Conservation (phyloP, 1,140 invertebrate genomes). For the Cyphomyrmex costatus region DNA sequence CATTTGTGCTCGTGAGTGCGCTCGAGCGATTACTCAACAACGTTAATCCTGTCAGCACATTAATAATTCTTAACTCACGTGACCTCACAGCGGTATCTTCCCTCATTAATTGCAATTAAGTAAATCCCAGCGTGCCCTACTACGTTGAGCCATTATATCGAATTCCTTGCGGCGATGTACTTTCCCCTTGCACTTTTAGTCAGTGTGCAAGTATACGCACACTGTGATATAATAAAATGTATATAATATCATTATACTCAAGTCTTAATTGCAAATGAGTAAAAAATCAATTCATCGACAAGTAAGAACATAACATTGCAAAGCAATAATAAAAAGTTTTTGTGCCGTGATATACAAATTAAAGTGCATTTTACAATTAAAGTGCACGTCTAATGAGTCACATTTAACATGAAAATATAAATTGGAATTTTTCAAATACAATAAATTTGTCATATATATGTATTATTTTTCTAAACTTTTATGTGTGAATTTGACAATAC, state of each 20-base stretch:
- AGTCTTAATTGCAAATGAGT: conserved; percentile 14
- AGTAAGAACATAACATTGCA: not conserved
- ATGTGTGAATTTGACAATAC: not conserved
- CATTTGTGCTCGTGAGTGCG: not conserved
- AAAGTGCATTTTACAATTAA: not conserved
- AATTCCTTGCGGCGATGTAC: conserved; percentile 61
- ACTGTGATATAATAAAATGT: conserved; percentile 13
- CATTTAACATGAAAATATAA: not conserved
- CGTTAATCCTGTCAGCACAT: conserved; percentile 85
- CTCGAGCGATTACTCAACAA: conserved; percentile 83
- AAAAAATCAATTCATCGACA: not conserved
- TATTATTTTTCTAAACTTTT: conserved; percentile 14
- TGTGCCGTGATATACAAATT: not conserved
- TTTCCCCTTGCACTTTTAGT: conserved; percentile 19
- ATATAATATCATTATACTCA: conserved; percentile 8
- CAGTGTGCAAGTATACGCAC: not conserved
- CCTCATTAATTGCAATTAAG: conserved; percentile 87
- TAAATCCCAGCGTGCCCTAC: conserved; percentile 79
- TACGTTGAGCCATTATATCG: conserved; percentile 81
- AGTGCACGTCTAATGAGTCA: not conserved
- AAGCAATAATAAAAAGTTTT: conserved; percentile 23
- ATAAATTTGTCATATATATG: not conserved
- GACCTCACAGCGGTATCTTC: conserved; percentile 83
- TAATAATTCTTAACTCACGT: conserved; percentile 84
- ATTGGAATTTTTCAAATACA: not conserved